These are phyloP conservation scores for Drosophila lacertosa DNA, from an alignment of 1,140 invertebrate genomes.

Conservation along the genomic window DNA sequence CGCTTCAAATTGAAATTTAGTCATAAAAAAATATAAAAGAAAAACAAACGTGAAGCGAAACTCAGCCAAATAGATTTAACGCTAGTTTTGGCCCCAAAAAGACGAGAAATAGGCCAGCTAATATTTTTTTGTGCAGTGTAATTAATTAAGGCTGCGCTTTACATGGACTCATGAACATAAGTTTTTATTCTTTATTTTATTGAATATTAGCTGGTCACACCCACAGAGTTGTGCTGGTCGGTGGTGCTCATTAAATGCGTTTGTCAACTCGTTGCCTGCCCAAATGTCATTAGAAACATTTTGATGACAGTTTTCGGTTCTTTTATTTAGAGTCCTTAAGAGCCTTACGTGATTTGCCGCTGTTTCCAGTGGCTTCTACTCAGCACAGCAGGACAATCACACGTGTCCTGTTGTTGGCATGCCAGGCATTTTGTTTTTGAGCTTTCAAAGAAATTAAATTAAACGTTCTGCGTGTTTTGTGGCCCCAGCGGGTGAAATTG, in stretches of 20 bases:
- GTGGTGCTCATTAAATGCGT: constrained; percentile 72
- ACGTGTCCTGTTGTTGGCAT: constrained; percentile 69
- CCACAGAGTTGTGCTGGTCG: constrained; percentile 8
- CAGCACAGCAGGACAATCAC: constrained; percentile 57
- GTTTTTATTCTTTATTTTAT: constrained; percentile 56
- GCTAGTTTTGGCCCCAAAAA: constrained; percentile 50
- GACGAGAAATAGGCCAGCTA: neutral
- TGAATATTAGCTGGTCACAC: constrained; percentile 73
- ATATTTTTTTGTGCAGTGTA: constrained; percentile 42
- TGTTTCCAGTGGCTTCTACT: constrained; percentile 22
- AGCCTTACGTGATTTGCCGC: constrained; percentile 67
- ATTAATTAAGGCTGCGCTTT: constrained; percentile 75
- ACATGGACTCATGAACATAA: constrained; percentile 72
- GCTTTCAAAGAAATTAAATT: constrained; percentile 83
- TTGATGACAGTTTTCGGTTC: constrained; percentile 65
- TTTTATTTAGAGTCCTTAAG: constrained; percentile 14
- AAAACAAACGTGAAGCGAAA: constrained; percentile 15
- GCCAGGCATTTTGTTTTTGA: constrained; percentile 74
- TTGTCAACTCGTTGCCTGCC: constrained; percentile 69
- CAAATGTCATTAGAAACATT: constrained; percentile 70
- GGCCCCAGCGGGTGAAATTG: too few relatives aligned
- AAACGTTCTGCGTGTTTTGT: constrained; percentile 78
- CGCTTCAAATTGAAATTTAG: constrained; percentile 79
- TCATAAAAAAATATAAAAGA: constrained; percentile 56
- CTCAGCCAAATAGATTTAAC: constrained; percentile 68